Conservation (phyloP, 2,113 vertebrate species). For the Marmota flaviventris region DNA sequence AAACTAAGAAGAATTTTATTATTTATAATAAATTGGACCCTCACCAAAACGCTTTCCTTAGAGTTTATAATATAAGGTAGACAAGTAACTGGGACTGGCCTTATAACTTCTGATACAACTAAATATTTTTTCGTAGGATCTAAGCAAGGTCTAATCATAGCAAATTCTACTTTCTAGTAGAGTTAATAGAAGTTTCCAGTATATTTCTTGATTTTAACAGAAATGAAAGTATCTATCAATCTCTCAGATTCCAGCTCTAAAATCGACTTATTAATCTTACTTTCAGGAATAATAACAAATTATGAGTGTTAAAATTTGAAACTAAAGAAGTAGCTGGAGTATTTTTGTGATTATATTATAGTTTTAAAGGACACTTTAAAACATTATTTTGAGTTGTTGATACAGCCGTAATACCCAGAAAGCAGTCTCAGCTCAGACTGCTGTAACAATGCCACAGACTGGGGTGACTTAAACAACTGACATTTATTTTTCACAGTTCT, state of each 20-base stretch:
- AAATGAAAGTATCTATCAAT: constrained; percentile 14
- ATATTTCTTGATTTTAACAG: constrained; percentile 23
- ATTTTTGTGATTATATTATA: neutral
- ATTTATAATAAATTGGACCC: neutral
- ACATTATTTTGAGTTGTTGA: neutral
- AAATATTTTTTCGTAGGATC: neutral
- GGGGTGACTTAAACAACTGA: neutral
- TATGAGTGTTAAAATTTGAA: constrained; percentile 4
- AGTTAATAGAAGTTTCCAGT: neutral
- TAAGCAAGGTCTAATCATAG: neutral
- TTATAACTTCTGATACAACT: constrained; percentile 1
- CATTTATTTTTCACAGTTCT: neutral
- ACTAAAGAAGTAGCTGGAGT: neutral
- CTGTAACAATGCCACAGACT: neutral
- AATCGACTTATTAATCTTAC: neutral
- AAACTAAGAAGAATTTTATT: neutral
- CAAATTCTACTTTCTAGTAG: constrained; percentile 39
- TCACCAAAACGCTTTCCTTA: constrained; percentile 23
- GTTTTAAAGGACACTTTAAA: neutral
- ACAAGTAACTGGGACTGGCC: neutral
- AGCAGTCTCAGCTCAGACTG: neutral
- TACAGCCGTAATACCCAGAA: neutral
- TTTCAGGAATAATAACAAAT: neutral
- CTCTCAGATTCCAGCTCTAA: neutral
- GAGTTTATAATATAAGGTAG: neutral